Base-by-base conservation (phyloP, 2,888 invertebrate genomes). In the Zhuqinia jingwanae region DNA sequence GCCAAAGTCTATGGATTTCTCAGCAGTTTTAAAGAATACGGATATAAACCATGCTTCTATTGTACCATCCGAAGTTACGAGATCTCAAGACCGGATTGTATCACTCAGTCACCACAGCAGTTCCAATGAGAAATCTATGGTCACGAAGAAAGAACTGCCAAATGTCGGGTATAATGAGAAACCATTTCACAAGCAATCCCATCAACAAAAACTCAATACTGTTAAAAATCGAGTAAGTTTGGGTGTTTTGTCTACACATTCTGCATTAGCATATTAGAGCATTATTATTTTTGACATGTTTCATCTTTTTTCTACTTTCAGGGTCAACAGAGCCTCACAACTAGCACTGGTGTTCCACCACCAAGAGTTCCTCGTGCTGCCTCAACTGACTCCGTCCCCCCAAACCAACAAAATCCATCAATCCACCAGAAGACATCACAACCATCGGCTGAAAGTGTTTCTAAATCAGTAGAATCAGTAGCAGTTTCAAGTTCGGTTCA, bases 161-260 rank as follows among this genome's bases (percentile, higher is more conserved):
- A 45, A 25, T 11, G 20, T 15, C 10, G 27, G 25, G 30, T 27
- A 53, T 76, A 17, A 30, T 27, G 75, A 76, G 1, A 76, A 75
- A 10, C 20, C 75, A 6, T 13, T 10, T n/a, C 22, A 73, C 13
- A 45, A 45, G n/a, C 56, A 22, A 15, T 13, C 42, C 42, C 42
- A 50, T 22, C 1, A 22, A 27, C 65, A 20, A 45, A 68, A 68
- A 10, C 3, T 15, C 5, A n/a, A 11, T 70, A 47, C n/a, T 2
- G 15, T n/a, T n/a, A 70, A 70, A 27, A 47, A 25, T 15, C 45
- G n/a, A 70, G 70, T 70, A 68, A 68, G 42, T 65, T 20, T 13
- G n/a, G 5, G 0, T 68, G 8, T 17, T 68, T 20, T 22, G 8
- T 45, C 8, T 36, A n/a, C n/a, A n/a, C 13, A 45, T 68, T 20